phyloP scores from a whole-genome alignment of 2,797 vertebrate genomes.

The Semotilus atromaculatus region DNA sequence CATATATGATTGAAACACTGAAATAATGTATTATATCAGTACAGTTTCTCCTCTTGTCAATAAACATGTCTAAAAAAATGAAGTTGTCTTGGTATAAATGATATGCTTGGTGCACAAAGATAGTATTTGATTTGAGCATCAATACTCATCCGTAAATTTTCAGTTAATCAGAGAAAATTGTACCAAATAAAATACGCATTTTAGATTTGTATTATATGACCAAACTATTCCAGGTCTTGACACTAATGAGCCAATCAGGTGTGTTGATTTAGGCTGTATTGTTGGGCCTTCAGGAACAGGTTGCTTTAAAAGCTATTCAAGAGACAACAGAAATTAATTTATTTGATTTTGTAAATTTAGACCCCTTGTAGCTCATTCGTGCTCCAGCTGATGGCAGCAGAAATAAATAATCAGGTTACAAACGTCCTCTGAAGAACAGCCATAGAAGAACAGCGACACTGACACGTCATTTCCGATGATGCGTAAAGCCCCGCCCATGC shows the following conservation, averaged over 20 bases:
- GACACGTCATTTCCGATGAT: slow-evolving; percentile 62
- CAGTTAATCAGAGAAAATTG: too few relatives aligned
- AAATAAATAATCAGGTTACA: background rate
- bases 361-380: background rate
- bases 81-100: background rate
- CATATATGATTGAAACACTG: background rate
- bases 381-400: slow-evolving; percentile 29
- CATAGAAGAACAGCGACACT: too few relatives aligned
- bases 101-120: background rate
- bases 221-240: background rate
- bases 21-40: background rate
- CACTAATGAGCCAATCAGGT: background rate
- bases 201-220: background rate
- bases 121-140: background rate
- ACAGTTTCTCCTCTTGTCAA: background rate
- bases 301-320: background rate
- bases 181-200: background rate
- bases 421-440: background rate
- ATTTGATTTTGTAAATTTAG: background rate
- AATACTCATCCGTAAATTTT: too few relatives aligned
- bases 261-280: background rate
- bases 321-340: background rate
- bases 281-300: background rate
- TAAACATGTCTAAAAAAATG: slow-evolving; percentile 14
- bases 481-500: slow-evolving; percentile 59